Evolutionary conservation across 2,888 invertebrate species (phyloP), one percentile per base, ranked within the genome.

Genomic region (Ormyrus nitidulus): DNA sequence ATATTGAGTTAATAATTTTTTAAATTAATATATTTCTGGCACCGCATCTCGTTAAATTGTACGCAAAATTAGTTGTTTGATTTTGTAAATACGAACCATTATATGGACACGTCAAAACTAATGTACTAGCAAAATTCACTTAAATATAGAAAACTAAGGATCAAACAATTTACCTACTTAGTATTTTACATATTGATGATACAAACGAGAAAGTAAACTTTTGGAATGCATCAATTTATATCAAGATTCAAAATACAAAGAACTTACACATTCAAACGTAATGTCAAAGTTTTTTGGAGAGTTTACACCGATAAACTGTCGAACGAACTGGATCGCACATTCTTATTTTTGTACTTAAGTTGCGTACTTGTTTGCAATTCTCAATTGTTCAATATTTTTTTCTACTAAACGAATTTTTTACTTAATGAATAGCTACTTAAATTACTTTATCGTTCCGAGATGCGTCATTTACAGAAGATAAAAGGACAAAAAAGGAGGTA

Each of bases 281-380:
- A 51, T 9, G 51, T 53, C 13, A 8, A 54, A 54, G 48, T n/a
- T 13, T 64, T 7, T 44, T 13, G 6, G 46, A 53, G 46, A 9
- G 53, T 53, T 65, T 58, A 44, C 58, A 59, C 11, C 48, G 48
- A 19, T 34, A 34, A 49, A 6, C 5, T 51, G 7, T 46, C 34
- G 11, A n/a, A 19, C 54, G 53, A 54, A 73, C 46, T 65, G 44
- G 44, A 74, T 74, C 64, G 66, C 64, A 77, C 69, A 64, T 56
- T 48, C 11, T 34, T 70, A 64, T 44, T 70, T 77, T 70, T 77
- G 34, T 77, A 77, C 56, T 64, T 64, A 62, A n/a, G 64, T 64
- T 62, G n/a, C 56, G 34, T 34, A 11, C 10, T 11, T 34, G 34
- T 34, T 34, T 34, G 34, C 34, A 34, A 34, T 34, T 68, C 10